phyloP scores from a whole-genome alignment of 35 echinoderm and acorn worm genomes.

The Heliocidaris tuberculata region DNA sequence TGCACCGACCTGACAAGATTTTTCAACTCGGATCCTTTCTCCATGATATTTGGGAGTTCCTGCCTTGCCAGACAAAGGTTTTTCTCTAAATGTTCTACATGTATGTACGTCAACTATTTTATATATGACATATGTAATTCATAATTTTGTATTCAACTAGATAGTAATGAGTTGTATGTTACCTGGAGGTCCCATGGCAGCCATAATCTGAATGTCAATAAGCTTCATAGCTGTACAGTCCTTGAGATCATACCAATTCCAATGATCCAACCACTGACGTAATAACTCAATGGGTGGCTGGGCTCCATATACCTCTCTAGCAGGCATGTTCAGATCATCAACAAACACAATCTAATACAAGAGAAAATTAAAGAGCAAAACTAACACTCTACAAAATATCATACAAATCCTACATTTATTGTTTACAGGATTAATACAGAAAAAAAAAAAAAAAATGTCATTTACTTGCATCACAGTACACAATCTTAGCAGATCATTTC shows the following conservation, averaged over 20 bases:
- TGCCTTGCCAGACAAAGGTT: too few relatives aligned
- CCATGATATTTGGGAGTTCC: too few relatives aligned
- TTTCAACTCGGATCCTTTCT: too few relatives aligned
- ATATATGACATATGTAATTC: background rate
- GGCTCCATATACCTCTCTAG: constrained; percentile 86
- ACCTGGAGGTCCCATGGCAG: constrained; percentile 97
- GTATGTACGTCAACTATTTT: too few relatives aligned
- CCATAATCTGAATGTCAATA: constrained; percentile 88
- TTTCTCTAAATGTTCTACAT: too few relatives aligned
- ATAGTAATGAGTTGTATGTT: background rate
- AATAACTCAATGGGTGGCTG: constrained; percentile 93
- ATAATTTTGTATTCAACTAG: background rate
- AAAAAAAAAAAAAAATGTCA: too few relatives aligned
- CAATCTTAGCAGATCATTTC: too few relatives aligned
- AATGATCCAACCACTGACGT: constrained; percentile 90
- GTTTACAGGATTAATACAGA: background rate
- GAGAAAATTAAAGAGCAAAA: constrained; percentile 23
- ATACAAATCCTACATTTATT: background rate
- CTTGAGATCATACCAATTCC: constrained; percentile 97
- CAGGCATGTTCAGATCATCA: constrained; percentile 98
- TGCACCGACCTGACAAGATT: too few relatives aligned
- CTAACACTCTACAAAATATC: background rate
- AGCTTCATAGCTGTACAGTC: constrained; percentile 90
- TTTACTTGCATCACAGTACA: too few relatives aligned
- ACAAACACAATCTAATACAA: constrained; percentile 88